phyloP scores from a whole-genome alignment of 2,113 vertebrate genomes.

The Microcebus jonahi region DNA sequence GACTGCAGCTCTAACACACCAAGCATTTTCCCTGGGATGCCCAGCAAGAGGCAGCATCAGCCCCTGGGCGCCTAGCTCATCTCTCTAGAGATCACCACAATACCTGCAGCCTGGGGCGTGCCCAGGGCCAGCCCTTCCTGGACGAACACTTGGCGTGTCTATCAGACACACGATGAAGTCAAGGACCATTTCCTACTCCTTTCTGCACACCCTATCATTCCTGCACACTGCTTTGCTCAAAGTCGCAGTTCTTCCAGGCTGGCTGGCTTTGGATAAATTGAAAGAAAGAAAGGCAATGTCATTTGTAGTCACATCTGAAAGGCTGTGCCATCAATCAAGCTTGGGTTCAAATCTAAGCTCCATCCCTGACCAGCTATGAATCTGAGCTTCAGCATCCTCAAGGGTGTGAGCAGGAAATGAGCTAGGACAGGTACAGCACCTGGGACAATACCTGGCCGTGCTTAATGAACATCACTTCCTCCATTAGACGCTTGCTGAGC shows the following conservation, averaged over 20 bases:
- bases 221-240: not conserved
- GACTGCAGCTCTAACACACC: no score
- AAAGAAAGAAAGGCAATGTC: not conserved
- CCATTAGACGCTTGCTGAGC: not conserved
- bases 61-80: not conserved
- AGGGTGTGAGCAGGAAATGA: not conserved
- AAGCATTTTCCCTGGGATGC: not conserved
- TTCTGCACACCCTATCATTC: not conserved
- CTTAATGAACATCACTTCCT: not conserved
- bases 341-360: not conserved
- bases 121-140: not conserved
- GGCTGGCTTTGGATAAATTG: no score
- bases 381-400: not conserved
- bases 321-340: not conserved
- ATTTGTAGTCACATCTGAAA: not conserved
- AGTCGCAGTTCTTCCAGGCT: not conserved
- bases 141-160: no score
- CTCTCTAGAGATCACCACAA: not conserved
- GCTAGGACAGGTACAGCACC: not conserved
- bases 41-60: no score
- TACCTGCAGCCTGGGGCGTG: not conserved
- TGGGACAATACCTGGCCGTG: accelerated
- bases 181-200: not conserved
- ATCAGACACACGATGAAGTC: not conserved
- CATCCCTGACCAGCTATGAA: not conserved